Evolutionary conservation across 2,888 invertebrate genomes (phyloP), one percentile per base, ranked within the genome.

Genomic region (Drosophila atripex): DNA sequence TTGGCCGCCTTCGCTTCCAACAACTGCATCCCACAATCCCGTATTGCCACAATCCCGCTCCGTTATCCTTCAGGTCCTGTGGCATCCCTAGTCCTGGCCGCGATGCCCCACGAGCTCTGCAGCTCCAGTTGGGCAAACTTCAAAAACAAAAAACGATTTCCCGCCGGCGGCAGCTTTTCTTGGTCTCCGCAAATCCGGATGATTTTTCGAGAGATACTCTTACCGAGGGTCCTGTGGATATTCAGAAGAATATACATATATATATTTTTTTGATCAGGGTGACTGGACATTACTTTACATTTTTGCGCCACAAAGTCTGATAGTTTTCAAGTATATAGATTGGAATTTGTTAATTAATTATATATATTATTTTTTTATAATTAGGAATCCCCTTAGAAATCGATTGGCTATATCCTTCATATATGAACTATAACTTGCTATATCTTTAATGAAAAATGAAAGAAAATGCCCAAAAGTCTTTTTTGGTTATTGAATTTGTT

Each of bases 101-200:
- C 32, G 46, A 25, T 30, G 61, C 63, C 35, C 5, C n/a, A 3
- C 32, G 11, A 32, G 32, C 32, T 32, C 1, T 12, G 12, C 4
- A 35, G 35, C 35, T 63, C 30, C 35, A 66, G 65, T 49, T 55
- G 68, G 54, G 30, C 55, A 82, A 82, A 83, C 73, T 79, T 79
- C 63, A 57, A 75, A 85, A 85, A 76, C 64, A 78, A 80, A 86
- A 86, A 80, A 71, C 75, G 86, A 78, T 83, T 86, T 76, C 57
- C 51, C 73, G 79, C 82, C 79, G 59, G 55, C 79, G 76, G 77
- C 82, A n/a, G 50, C 66, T 63, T 25, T 28, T 51, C 41, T 32
- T 25, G 14, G 23, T 14, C 32, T 8, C 51, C 43, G 5, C 12
- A 43, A 21, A 21, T 18, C 41, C 16, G 18, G 18, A 41, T 21